Base-by-base conservation (phyloP, 2,797 vertebrate species). In the Gobio occitaniae region DNA sequence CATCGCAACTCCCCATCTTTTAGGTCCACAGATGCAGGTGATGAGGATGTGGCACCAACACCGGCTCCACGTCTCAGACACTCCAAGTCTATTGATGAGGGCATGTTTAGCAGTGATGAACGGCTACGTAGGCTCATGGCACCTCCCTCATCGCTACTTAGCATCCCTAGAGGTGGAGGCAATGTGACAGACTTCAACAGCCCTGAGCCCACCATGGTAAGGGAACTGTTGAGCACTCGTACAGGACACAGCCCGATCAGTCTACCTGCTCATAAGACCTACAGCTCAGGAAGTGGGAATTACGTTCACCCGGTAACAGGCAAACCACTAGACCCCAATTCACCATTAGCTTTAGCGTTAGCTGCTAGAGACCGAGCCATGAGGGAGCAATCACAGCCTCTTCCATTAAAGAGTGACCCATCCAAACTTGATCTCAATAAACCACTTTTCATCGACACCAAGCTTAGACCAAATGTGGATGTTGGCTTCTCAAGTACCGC, bases 381-480 rank as follows among this genome's bases (percentile, higher is more conserved):
- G 93, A 96, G 97, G 82, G 96, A 97, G 75, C 95, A 96, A 92
- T 94, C 95, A 1, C 96, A 96, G 88, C 91, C 92, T n/a, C 86
- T 91, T 66, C 88, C 91, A 0, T 87, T 91, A 19, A 93, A 93
- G 83, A 92, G 80, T 16, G 91, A 92, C 68, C 78, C 59, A 25
- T 86, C 88, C 80, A 97, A 97, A 92, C 93, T 96, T 0, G 96
- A 97, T 92, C 96, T 97, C 88, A 96, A 96, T 92, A 96, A 97
- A 90, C 97, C 97, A 0, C 95, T 97, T 72, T 97, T 96, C 87
- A 96, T 97, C 0, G 96, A 97, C 89, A 97, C 97, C 78, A 97
- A 97, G 92, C 93, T 97, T 91, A 94, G 96, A 89, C 88, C 96
- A 80, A 93, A 92, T 29, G 83, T 93, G n/a, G 96, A 97, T 70